A percentile compares a stretch with the other conserved stretches of the same genome.
These are phyloP conservation scores for Eristalis arbustorum DNA, from an alignment of 2,888 invertebrate species.

Conservation along the genomic window DNA sequence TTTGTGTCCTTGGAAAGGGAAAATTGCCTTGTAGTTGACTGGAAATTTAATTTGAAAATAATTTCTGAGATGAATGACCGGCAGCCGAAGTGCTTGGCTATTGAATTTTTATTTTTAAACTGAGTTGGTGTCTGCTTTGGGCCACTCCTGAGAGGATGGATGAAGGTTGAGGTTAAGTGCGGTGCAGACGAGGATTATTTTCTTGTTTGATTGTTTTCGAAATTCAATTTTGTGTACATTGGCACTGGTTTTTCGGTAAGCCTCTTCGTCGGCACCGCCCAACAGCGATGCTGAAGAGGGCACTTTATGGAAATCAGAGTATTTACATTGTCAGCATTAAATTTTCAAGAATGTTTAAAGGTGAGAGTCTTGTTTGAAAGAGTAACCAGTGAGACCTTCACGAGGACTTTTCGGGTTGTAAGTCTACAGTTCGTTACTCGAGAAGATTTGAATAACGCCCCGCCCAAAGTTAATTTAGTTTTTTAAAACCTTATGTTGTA, in stretches of 20 bases:
- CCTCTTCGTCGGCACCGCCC: no score
- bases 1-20: neutral
- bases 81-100: neutral
- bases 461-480: no score
- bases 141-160: neutral
- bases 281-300: no score
- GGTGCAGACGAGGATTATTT: neutral
- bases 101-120: neutral
- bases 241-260: neutral
- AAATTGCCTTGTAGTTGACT: neutral
- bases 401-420: no score
- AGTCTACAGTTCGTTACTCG: no score
- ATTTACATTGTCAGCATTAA: no score
- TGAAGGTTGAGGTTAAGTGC: neutral
- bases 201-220: neutral
- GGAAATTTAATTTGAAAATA: constrained; percentile 11
- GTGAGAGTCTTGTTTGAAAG: no score
- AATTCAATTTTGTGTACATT: neutral
- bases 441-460: no score
- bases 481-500: no score
- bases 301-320: no score
- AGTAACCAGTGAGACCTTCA: no score
- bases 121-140: neutral
- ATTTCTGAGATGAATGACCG: neutral
- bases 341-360: no score